Evolutionary conservation across 2,113 vertebrate genomes (phyloP).

Genomic region (Chauna torquata): DNA sequence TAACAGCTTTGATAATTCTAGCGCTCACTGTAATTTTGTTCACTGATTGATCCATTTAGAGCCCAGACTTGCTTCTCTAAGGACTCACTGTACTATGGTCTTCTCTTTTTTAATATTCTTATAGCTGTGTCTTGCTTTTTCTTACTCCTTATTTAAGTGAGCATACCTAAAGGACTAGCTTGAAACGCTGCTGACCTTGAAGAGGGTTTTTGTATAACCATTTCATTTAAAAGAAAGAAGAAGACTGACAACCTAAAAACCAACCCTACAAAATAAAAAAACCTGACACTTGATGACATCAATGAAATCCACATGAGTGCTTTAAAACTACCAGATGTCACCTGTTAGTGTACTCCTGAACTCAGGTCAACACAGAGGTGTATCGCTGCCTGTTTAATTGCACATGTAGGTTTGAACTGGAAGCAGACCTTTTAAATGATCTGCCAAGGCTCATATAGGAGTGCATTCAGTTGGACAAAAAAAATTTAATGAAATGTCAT

Average conservation of each 20-base stretch:
- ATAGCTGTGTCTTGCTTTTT: neutral
- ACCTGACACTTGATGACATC: neutral
- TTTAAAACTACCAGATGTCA: neutral
- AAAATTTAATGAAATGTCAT: neutral
- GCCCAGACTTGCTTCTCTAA: neutral
- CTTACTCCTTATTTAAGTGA: neutral
- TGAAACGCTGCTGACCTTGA: neutral
- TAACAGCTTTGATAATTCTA: neutral
- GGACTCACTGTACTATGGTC: neutral
- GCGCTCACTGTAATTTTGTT: neutral
- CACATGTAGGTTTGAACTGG: neutral
- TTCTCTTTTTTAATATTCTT: neutral
- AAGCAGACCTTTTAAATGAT: neutral
- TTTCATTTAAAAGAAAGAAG: neutral
- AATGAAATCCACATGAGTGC: neutral
- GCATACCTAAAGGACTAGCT: neutral
- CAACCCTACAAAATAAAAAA: neutral
- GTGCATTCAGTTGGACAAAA: neutral
- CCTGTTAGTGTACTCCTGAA: neutral
- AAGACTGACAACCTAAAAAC: neutral
- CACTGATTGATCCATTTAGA: neutral
- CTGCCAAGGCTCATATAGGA: neutral
- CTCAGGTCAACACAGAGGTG: accelerated
- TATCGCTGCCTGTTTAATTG: neutral
- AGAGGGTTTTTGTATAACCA: neutral